Base-by-base conservation (phyloP, 2,113 vertebrate genomes). In the Meleagris gallopavo region DNA sequence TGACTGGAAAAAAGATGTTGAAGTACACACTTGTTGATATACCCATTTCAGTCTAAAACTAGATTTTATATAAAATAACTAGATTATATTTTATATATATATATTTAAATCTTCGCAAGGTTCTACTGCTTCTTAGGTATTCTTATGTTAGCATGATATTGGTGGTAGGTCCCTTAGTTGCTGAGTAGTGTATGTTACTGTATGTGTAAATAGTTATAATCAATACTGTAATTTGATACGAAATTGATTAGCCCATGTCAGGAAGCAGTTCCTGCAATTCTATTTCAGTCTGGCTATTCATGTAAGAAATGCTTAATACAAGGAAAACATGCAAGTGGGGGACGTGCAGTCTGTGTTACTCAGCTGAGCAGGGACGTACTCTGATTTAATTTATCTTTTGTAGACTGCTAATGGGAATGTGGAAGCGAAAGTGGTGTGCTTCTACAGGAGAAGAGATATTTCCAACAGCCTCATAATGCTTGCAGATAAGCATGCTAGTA, bases 371-470 rank as follows among this genome's bases (percentile, higher is more conserved):
- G 36, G 46, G 87, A 46, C 72, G 38, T 40, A 41, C 92, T 84
- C 70, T 93, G 69, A 90, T 84, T 79, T 95, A 79, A 65, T 96
- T 94, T 95, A 36, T 96, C 86, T 92, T 93, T 97, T 98, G 71
- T 93, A 99, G 99, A 99, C 99, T 52, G 98, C 99, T 73, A 99
- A 98, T 96, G 99, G 99, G 92, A 99, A 99, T 2, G 99, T 99
- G 97, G 99, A 99, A 97, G 99, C 99, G 92, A 99, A 99, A 98
- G 99, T 99, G 93, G 99, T 99, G 75, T 99, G 99, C 97, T 99
- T 99, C 98, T 99, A 99, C 97, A 98, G 99, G 94, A 96, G 99
- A 93, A 98, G 99, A 96, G 99, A 99, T 97, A 99, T 99, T 97
- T 99, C 99, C 79, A 99, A 99, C 98, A 99, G 98, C 88, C 99